Percentiles rank a stretch among this genome's conserved stretches.
Conservation (phyloP, 2,888 invertebrate species). For the Cheilosia impressa region DNA sequence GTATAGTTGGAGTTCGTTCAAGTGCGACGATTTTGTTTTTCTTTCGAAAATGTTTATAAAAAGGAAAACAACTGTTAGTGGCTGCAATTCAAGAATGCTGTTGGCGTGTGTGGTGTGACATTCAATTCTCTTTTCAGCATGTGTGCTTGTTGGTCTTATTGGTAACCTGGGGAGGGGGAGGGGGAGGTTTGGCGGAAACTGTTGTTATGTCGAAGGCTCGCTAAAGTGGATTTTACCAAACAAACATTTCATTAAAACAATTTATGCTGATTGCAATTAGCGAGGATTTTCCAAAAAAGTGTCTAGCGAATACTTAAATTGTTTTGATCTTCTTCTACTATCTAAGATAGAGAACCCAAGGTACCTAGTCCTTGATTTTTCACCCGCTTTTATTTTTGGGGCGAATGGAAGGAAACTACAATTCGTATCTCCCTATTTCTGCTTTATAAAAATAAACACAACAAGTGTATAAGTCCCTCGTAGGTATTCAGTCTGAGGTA, state of each 20-base stretch:
- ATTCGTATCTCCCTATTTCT: too few relatives aligned
- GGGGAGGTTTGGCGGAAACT: constrained; percentile 32
- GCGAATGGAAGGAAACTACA: too few relatives aligned
- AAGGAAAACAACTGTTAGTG: constrained; percentile 29
- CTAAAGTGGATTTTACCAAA: constrained; percentile 50
- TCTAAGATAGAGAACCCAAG: too few relatives aligned
- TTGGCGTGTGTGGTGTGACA: constrained; percentile 68
- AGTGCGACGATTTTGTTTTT: constrained; percentile 14
- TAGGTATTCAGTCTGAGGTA: too few relatives aligned
- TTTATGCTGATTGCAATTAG: neutral
- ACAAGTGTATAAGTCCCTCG: too few relatives aligned
- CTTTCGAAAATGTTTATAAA: constrained; percentile 14
- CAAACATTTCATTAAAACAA: constrained; percentile 20
- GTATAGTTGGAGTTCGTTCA: constrained; percentile 28
- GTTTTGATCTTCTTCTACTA: too few relatives aligned
- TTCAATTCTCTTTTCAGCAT: constrained; percentile 49
- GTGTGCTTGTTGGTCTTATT: constrained; percentile 26
- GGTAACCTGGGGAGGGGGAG: constrained; percentile 13
- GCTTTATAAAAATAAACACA: too few relatives aligned
- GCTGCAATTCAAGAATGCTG: constrained; percentile 71
- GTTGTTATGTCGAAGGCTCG: constrained; percentile 53
- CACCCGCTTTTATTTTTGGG: too few relatives aligned
- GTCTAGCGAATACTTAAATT: too few relatives aligned
- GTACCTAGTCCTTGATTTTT: too few relatives aligned
- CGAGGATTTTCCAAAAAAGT: too few relatives aligned